Evolutionary conservation across 2,888 invertebrate species (phyloP).

Genomic region (Apamea crenata): DNA sequence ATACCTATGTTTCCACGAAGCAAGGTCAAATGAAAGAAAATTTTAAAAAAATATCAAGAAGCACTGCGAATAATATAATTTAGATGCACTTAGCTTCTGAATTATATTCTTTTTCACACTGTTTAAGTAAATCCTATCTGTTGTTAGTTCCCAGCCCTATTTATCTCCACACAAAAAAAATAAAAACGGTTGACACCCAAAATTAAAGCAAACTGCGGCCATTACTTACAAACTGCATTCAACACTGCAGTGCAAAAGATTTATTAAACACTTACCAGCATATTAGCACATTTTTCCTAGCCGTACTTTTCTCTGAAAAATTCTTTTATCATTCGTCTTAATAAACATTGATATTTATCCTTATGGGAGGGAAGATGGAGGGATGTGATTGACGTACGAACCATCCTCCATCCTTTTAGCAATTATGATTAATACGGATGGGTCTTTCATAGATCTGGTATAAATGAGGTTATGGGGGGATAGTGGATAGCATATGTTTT

Average conservation of each 20-base stretch:
- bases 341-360: conserved; percentile 76
- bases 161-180: conserved; percentile 15
- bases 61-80: background rate
- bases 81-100: too few species aligned
- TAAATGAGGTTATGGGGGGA: background rate
- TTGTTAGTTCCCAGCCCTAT: background rate
- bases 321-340: conserved; percentile 74
- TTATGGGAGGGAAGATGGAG: conserved; percentile 46
- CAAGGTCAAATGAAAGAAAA: background rate
- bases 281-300: conserved; percentile 18
- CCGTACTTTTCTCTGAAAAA: conserved; percentile 53
- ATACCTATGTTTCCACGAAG: background rate
- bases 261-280: conserved; percentile 36
- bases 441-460: conserved; percentile 27
- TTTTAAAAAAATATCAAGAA: background rate
- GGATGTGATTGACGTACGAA: conserved; percentile 49
- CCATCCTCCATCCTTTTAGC: conserved; percentile 26
- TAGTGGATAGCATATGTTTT: background rate
- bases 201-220: conserved; percentile 48
- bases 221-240: conserved; percentile 46
- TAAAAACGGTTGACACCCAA: background rate
- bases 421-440: conserved; percentile 53
- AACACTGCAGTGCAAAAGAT: conserved; percentile 31
- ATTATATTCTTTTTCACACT: background rate
- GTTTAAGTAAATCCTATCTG: background rate